Conservation (phyloP, 1,140 invertebrate genomes). For the Medauroidea extradentata region DNA sequence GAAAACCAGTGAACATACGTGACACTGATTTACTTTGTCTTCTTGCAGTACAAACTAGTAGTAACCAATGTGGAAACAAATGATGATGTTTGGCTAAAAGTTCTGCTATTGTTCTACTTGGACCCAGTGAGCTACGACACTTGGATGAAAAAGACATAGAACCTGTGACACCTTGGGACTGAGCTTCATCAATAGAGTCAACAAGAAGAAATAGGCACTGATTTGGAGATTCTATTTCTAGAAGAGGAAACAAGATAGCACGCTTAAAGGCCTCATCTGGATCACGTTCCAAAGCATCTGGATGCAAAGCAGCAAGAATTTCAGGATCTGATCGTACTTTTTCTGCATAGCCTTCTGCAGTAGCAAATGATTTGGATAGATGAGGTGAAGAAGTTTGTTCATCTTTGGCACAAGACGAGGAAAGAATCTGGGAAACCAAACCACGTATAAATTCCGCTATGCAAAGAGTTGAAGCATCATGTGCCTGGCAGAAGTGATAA, state of each 20-base stretch:
- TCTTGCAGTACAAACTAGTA: conserved; percentile 85
- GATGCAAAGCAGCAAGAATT: conserved; percentile 53
- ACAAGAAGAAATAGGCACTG: conserved; percentile 81
- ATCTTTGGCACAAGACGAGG: conserved; percentile 37
- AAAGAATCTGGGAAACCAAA: conserved; percentile 73
- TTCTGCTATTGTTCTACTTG: conserved; percentile 71
- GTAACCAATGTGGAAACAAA: conserved; percentile 88
- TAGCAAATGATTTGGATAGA: conserved; percentile 22
- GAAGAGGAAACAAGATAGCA: conserved; percentile 76
- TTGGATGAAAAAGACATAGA: conserved; percentile 37
- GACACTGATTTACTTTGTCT: conserved; percentile 78
- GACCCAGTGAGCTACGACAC: conserved; percentile 27
- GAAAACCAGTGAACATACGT: conserved; percentile 88
- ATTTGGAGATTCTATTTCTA: conserved; percentile 77
- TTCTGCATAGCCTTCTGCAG: conserved; percentile 77
- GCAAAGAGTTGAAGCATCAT: conserved; percentile 59
- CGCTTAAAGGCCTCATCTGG: conserved; percentile 89
- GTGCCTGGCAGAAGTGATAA: conserved; percentile 75
- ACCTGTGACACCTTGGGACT: conserved; percentile 23
- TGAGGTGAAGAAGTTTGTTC: neutral
- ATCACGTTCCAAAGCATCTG: conserved; percentile 70
- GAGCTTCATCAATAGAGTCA: conserved; percentile 85
- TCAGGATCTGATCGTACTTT: conserved; percentile 71
- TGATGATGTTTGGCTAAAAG: conserved; percentile 85
- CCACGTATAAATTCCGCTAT: conserved; percentile 78